These are phyloP conservation scores for Nudaria mundana DNA, from an alignment of 2,888 invertebrate genomes.

Conservation along the genomic window DNA sequence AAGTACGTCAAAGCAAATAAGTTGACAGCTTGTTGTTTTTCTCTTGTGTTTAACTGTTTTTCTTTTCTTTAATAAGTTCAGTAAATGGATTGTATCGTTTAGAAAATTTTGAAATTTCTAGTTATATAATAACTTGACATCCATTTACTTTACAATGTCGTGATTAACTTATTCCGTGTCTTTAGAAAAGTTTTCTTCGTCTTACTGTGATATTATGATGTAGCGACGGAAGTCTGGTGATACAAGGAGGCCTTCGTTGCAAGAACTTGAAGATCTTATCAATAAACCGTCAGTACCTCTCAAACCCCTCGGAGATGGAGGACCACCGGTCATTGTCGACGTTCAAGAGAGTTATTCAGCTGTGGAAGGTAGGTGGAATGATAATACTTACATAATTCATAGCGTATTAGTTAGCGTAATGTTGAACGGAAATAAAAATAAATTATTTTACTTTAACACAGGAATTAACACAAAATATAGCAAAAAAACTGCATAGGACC, in stretches of 20 bases:
- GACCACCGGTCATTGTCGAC: constrained; percentile 95
- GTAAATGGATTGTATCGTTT: constrained; percentile 1
- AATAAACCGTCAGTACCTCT: constrained; percentile 96
- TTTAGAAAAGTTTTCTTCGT: constrained; percentile 10
- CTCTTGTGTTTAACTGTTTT: too few species aligned
- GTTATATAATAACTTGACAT: neutral
- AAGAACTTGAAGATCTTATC: constrained; percentile 94
- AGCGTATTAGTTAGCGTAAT: too few species aligned
- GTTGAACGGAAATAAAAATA: neutral
- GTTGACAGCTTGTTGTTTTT: too few species aligned
- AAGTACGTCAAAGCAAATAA: too few species aligned
- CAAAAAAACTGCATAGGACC: too few species aligned
- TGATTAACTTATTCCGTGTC: constrained; percentile 47
- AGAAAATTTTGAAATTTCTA: neutral
- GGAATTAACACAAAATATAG: too few species aligned
- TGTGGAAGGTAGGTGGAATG: constrained; percentile 96
- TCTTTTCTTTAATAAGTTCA: neutral
- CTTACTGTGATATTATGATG: constrained; percentile 43
- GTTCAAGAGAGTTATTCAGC: constrained; percentile 97
- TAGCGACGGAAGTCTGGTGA: constrained; percentile 94
- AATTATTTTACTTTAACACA: too few species aligned
- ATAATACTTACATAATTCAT: too few species aligned
- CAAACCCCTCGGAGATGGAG: constrained; percentile 88
- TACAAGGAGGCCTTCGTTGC: constrained; percentile 93
- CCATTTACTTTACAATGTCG: constrained; percentile 24